Base-by-base conservation (phyloP, 1,140 invertebrate genomes). In the Cotesia vestalis region DNA sequence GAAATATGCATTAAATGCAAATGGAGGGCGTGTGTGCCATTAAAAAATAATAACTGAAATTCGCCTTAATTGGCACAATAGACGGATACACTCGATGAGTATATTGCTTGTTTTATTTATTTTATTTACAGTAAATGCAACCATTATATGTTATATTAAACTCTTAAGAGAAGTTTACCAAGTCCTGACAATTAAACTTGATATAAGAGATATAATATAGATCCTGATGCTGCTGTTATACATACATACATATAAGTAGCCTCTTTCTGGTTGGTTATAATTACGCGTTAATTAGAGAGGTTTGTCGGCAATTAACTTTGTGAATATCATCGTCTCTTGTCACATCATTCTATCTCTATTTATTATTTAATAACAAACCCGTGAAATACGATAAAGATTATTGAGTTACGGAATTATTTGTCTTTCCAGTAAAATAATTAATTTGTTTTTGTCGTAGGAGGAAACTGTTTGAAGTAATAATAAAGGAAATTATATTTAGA, bases 1-100 rank as follows among this genome's bases (percentile, higher is more conserved):
- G 77, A 81, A 83, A 83, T 82, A 83, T 84, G 82, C 79, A 84
- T 83, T 73, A 76, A 79, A 83, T 84, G 82, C 78, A 84, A 83
- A 84, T 81, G 71, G 9, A 14, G 68, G 74, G 74, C 60, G 78
- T 83, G 76, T 79, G 72, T 79, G 72, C 71, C 68, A 80, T 81
- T 81, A 80, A 81, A 83, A 80, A 83, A 81, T 83, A 84, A 84
- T 84, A 83, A 81, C 76, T 80, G 77, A 83, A 80, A 82, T 84
- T 80, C 78, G 73, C 75, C 35, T 83, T 85, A 85, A 85, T 85
- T 85, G 83, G 83, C 78, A 77, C 75, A 83, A 81, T 81, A 79
- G 68, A 12, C 55, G 53, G 8, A 46, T 51, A 66, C 34, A 34
- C 34, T 35, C 46, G 67, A 73, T 40, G 40, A 11, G 40, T 46